Evolutionary conservation across 2,113 vertebrate species (phyloP).

Genomic region (Lanius collurio): DNA sequence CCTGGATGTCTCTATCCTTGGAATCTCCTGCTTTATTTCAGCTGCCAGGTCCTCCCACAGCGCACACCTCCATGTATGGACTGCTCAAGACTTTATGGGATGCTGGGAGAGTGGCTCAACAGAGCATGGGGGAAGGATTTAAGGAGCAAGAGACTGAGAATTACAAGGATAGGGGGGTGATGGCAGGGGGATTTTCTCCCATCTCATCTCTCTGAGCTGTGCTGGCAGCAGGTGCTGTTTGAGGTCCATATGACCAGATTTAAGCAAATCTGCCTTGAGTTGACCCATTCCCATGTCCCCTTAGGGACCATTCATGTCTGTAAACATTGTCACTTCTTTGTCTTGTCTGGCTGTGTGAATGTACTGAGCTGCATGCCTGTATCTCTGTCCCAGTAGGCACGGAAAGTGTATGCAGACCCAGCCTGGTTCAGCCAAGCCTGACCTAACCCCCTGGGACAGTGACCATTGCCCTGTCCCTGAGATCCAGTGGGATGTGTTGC

Average conservation of each 20-base stretch:
- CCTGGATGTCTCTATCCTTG: neutral
- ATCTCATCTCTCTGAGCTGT: neutral
- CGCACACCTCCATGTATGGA: neutral
- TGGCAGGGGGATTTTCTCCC: neutral
- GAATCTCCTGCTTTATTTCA: neutral
- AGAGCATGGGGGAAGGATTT: neutral
- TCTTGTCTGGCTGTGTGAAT: conserved; percentile 63
- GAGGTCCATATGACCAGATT: neutral
- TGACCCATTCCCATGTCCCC: neutral
- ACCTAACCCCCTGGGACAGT: neutral
- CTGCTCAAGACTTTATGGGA: neutral
- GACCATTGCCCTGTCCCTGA: neutral
- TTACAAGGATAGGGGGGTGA: neutral
- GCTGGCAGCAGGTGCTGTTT: neutral
- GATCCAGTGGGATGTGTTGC: neutral
- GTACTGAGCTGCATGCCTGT: conserved; percentile 47
- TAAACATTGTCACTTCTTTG: conserved; percentile 28
- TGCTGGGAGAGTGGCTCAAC: neutral
- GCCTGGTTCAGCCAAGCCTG: neutral
- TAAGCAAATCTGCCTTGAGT: conserved; percentile 35
- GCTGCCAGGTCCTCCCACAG: neutral
- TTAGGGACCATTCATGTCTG: conserved; percentile 4
- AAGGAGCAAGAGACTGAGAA: neutral
- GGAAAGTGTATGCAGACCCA: neutral
- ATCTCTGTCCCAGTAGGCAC: neutral